phyloP scores from a whole-genome alignment of 1,140 invertebrate genomes.

The Cylas formicarius region DNA sequence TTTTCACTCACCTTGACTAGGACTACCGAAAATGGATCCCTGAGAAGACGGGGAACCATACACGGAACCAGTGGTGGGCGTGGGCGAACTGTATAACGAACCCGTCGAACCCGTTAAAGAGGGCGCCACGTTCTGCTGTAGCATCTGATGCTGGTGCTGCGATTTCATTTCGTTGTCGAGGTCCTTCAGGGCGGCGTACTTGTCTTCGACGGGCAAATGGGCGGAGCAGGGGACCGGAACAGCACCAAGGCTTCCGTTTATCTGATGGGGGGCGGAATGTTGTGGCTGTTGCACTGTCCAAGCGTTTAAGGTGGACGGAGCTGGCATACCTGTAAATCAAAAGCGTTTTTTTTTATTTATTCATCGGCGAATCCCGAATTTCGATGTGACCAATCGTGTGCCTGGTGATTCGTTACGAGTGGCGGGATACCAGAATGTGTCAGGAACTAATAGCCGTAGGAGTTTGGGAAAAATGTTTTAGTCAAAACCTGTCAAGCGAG shows the following conservation, averaged over 20 bases:
- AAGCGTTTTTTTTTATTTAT: too few species aligned
- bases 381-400: too few species aligned
- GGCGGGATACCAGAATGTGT: background rate
- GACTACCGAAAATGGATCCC: conserved; percentile 39
- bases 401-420: too few species aligned
- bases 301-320: conserved; percentile 17
- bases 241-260: conserved; percentile 11
- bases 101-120: conserved; percentile 33
- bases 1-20: conserved; percentile 38
- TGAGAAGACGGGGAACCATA: conserved; percentile 40
- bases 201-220: conserved; percentile 55
- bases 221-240: conserved; percentile 1
- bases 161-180: conserved; percentile 50
- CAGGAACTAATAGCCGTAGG: conserved; percentile 9
- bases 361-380: too few species aligned
- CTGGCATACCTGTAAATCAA: conserved; percentile 28
- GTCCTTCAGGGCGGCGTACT: conserved; percentile 76
- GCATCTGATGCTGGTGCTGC: conserved; percentile 29
- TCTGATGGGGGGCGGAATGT: conserved; percentile 1
- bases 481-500: too few species aligned
- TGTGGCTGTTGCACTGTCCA: conserved; percentile 11
- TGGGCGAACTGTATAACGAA: conserved; percentile 39
- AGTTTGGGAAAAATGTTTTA: too few species aligned
- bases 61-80: conserved; percentile 37
- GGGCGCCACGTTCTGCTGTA: conserved; percentile 16